Evolutionary conservation across 2,888 invertebrate genomes (phyloP).

Genomic region (Eulithis prunata): DNA sequence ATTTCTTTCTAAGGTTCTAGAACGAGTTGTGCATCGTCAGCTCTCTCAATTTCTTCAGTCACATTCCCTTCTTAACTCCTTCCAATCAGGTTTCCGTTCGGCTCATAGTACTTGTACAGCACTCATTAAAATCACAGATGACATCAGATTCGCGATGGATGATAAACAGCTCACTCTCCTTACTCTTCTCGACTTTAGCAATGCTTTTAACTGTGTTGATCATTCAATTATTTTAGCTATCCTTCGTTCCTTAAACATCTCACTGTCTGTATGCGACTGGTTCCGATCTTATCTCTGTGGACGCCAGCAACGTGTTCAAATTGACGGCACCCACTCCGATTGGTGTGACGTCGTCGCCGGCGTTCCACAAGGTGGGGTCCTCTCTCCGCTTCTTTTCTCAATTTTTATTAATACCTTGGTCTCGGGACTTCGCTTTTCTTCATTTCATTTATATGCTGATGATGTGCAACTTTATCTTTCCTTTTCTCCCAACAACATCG

Average conservation of each 20-base stretch:
- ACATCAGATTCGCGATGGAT: neutral
- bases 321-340: neutral
- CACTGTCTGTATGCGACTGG: neutral
- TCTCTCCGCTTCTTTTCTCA: neutral
- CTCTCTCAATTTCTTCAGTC: neutral
- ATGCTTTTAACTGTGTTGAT: neutral
- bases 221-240: neutral
- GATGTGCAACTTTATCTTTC: neutral
- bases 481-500: neutral
- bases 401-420: neutral
- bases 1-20: neutral
- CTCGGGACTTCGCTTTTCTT: neutral
- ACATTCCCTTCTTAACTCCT: neutral
- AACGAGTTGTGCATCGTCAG: neutral
- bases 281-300: neutral
- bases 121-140: neutral
- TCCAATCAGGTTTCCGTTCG: neutral
- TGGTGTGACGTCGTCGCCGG: neutral
- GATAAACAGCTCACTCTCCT: neutral
- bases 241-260: neutral
- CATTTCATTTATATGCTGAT: neutral
- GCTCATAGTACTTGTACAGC: neutral
- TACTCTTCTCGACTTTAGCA: neutral
- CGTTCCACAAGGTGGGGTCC: neutral
- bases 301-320: neutral